Evolutionary conservation across 2,113 vertebrate species (phyloP).

Genomic region (Gadus chalcogrammus): DNA sequence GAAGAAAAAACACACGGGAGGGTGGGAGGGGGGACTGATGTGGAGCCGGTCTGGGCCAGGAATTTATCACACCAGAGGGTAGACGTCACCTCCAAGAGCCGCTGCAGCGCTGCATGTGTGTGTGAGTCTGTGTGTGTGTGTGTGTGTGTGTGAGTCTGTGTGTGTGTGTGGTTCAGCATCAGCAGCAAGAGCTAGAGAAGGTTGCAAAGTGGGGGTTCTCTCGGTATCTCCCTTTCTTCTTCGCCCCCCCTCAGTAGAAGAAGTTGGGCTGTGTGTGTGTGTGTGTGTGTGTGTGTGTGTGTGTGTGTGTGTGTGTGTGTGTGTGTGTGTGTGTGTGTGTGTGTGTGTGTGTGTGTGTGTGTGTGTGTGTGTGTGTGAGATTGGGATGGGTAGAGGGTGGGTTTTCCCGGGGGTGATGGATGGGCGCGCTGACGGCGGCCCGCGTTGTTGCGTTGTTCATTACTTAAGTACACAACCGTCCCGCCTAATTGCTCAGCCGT

Average conservation of each 20-base stretch:
- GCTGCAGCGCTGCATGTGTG: conserved; percentile 49
- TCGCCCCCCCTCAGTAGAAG: not conserved
- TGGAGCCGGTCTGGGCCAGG: conserved; percentile 62
- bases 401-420: not conserved
- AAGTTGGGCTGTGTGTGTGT: not conserved
- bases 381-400: conserved; percentile 1
- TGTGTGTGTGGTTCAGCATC: not conserved
- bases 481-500: not conserved
- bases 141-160: not conserved
- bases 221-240: not conserved
- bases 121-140: conserved; percentile 13
- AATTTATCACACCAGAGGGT: conserved; percentile 56
- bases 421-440: not conserved
- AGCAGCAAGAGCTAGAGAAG: too few relatives aligned
- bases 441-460: not conserved
- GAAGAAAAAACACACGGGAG: conserved; percentile 57
- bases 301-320: too few relatives aligned
- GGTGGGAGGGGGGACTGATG: conserved; percentile 56
- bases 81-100: conserved; percentile 26
- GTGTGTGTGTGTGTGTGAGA: conserved; percentile 24
- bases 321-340: conserved; percentile 2
- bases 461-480: conserved; percentile 1
- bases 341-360: too few relatives aligned
- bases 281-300: too few relatives aligned
- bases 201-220: too few relatives aligned